These are phyloP conservation scores for Upupa epops DNA, from an alignment of 2,113 vertebrate species.

Conservation along the genomic window DNA sequence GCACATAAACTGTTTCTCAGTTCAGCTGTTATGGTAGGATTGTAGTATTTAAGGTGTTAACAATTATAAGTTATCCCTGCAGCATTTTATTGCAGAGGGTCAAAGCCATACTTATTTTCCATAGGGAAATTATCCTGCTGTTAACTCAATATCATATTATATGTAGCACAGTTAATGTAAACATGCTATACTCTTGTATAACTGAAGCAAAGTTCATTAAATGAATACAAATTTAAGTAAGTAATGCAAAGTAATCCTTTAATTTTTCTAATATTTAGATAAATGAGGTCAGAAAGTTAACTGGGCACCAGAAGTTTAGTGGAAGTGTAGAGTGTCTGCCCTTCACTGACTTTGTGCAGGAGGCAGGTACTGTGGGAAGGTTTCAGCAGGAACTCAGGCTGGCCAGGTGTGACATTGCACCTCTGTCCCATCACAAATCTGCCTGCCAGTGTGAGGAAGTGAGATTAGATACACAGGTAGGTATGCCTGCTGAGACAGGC, in stretches of 20 bases:
- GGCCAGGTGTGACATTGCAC: background rate
- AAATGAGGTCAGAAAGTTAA: background rate
- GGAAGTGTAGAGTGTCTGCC: background rate
- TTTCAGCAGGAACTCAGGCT: background rate
- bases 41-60: constrained; percentile 24
- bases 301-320: no score
- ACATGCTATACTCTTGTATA: background rate
- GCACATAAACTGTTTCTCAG: background rate
- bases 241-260: background rate
- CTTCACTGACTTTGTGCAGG: accelerated
- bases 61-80: constrained; percentile 2
- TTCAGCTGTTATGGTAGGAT: background rate
- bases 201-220: background rate
- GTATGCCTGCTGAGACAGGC: background rate
- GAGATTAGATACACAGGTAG: background rate
- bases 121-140: constrained; percentile 2
- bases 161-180: background rate
- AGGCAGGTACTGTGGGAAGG: background rate
- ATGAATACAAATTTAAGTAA: background rate
- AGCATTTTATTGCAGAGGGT: constrained; percentile 11
- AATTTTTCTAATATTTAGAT: background rate
- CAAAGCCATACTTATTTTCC: constrained; percentile 32
- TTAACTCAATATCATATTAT: background rate
- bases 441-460: accelerated
- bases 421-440: background rate